These are phyloP conservation scores for Catostylus mosaicus DNA, from an alignment of 30 jellyfish, hydroid and myxozoan genomes.

Conservation along the genomic window DNA sequence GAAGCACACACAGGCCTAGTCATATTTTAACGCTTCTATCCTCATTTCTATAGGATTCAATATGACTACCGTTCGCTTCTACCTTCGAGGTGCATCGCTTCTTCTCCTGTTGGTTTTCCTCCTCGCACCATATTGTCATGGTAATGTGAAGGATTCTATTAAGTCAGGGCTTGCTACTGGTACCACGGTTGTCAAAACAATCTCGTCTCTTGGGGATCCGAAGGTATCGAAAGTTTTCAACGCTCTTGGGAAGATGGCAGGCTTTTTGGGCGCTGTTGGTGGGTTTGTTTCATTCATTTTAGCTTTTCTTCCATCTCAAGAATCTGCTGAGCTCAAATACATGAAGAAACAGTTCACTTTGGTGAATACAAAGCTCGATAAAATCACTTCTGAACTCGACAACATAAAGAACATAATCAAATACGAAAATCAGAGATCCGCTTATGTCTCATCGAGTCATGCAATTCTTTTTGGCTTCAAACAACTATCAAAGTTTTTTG, in stretches of 20 bases:
- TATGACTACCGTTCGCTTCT: too few species aligned
- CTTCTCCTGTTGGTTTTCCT: too few species aligned
- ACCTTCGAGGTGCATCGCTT: too few species aligned
- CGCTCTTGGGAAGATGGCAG: conserved; percentile 36
- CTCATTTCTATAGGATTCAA: too few species aligned
- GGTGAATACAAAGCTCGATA: conserved; percentile 50
- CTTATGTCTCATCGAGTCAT: conserved; percentile 8
- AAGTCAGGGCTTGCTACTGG: conserved; percentile 14
- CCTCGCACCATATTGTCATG: too few species aligned
- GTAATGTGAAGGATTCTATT: conserved; percentile 7
- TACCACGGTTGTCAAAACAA: conserved; percentile 1
- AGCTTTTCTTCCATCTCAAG: conserved; percentile 35
- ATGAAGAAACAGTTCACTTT: conserved; percentile 35
- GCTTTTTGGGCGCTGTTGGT: conserved; percentile 53
- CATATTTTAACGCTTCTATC: too few species aligned
- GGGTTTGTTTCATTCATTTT: conserved; percentile 40
- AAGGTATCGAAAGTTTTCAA: conserved; percentile 26
- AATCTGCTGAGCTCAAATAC: conserved; percentile 43
- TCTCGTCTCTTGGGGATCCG: conserved; percentile 35
- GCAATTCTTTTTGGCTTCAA: conserved; percentile 26
- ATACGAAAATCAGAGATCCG: conserved; percentile 32
- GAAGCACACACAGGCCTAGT: too few species aligned
- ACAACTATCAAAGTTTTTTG: not conserved
- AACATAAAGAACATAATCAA: conserved; percentile 2
- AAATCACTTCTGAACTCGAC: conserved; percentile 23